Base-by-base conservation (phyloP, 2,113 vertebrate species). In the Dendropsophus ebraccatus region DNA sequence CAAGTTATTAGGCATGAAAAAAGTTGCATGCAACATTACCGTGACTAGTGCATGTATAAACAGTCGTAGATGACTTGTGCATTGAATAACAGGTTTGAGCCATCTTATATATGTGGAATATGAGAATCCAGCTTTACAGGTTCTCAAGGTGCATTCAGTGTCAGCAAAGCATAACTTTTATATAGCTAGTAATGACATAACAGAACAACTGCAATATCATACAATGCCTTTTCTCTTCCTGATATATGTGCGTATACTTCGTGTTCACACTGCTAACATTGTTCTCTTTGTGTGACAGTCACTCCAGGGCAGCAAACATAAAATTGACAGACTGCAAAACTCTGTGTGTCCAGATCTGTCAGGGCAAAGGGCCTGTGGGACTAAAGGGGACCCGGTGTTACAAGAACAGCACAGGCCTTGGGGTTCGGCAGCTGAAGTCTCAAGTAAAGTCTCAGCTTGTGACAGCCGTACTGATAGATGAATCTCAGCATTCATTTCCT, bases 231-330 rank as follows among this genome's bases (percentile, higher is more conserved):
- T 47, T 65, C 41, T 41, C 12, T 45, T 32, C 23, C 56, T 81
- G n/a, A 28, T 60, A 1, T 41, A 69, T 47, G 47, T 72, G 45
- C 23, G 56, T 45, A 58, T 65, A 19, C 67, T 74, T 62, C 65
- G 50, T 86, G 77, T 81, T 52, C 69, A 81, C 67, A 87, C 67
- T 87, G 52, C 78, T 87, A 87, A 87, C 13, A 81, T 73, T 87
- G 85, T 74, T 87, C 85, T 62, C 41, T 87, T 74, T 74, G 78
- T 62, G 50, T 87, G 67, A 81, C 50, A 81, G 69, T 74, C 65
- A 80, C 76, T 81, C 30, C 50, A 74, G 85, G 78, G 78, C 67
- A 87, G 23, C 35, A 74, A 41, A 41, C 85, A 74, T 87, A 87
- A 81, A 87, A 87, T 16, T 87, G 78, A 87, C 85, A 81, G 75